phyloP scores from a whole-genome alignment of 2,113 vertebrate genomes.

The Centrocercus urophasianus region DNA sequence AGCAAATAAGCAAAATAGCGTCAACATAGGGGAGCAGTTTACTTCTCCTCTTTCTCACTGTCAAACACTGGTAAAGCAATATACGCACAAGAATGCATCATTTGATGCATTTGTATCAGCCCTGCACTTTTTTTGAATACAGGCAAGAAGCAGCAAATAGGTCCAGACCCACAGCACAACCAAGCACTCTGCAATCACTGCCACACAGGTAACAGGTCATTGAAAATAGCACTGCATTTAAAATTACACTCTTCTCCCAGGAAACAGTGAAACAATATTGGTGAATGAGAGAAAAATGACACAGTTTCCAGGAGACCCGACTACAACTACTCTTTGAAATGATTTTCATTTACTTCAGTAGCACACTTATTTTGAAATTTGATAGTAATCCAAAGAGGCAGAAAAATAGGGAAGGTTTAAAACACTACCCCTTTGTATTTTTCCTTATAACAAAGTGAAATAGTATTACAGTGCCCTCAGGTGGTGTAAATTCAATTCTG shows the following conservation, averaged over 20 bases:
- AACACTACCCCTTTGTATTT: background rate
- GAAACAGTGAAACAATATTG: background rate
- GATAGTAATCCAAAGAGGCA: background rate
- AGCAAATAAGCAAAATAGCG: background rate
- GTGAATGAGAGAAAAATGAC: background rate
- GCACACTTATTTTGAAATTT: background rate
- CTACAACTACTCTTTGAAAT: background rate
- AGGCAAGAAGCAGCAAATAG: background rate
- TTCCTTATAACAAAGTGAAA: background rate
- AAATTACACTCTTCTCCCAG: background rate
- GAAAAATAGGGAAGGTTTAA: background rate
- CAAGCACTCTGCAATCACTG: background rate
- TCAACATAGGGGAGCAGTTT: background rate
- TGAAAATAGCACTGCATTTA: background rate
- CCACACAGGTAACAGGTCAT: background rate
- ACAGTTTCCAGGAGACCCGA: background rate
- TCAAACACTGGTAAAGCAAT: background rate
- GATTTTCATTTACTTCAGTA: background rate
- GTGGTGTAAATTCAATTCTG: constrained; percentile 17
- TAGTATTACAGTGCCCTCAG: constrained; percentile 57
- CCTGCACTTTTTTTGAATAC: background rate
- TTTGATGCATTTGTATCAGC: background rate
- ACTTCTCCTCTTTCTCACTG: background rate
- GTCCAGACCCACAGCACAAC: background rate
- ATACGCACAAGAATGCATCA: fast-evolving